Evolutionary conservation across 1,140 invertebrate species (phyloP).

Genomic region (Leptinotarsa defecta): DNA sequence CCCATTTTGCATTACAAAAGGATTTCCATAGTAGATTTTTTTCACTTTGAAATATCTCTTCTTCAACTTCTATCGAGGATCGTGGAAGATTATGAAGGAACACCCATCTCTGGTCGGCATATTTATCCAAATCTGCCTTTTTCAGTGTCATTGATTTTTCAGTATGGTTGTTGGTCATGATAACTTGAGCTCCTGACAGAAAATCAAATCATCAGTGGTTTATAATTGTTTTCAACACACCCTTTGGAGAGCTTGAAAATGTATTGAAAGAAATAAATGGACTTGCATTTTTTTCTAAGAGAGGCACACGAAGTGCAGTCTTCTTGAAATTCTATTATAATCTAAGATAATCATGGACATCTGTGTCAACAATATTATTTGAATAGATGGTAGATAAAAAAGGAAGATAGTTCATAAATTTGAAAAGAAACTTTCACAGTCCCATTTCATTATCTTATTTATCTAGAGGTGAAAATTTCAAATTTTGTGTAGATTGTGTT

Average conservation of each 20-base stretch:
- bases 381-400: no score
- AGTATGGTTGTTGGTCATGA: conserved; percentile 8
- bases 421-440: no score
- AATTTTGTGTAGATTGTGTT: no score
- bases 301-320: no score
- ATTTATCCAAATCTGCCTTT: conserved; percentile 9
- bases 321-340: no score
- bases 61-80: conserved; percentile 18
- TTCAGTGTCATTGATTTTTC: conserved; percentile 4
- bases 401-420: no score
- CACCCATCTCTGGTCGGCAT: conserved; percentile 12
- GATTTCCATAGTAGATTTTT: conserved; percentile 19
- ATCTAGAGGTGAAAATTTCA: no score
- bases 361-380: no score
- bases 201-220: neutral
- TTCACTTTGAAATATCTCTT: conserved; percentile 13
- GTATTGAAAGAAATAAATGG: no score
- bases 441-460: no score
- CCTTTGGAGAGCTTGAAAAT: neutral
- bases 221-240: neutral
- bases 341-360: no score
- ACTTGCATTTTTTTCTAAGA: no score
- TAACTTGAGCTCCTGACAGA: conserved; percentile 17
- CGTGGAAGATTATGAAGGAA: conserved; percentile 11
- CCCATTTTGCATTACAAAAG: conserved; percentile 16